Percentiles rank a stretch among this genome's conserved stretches.
These are phyloP conservation scores for Tachystola acroxantha DNA, from an alignment of 2,888 invertebrate species.

Conservation along the genomic window DNA sequence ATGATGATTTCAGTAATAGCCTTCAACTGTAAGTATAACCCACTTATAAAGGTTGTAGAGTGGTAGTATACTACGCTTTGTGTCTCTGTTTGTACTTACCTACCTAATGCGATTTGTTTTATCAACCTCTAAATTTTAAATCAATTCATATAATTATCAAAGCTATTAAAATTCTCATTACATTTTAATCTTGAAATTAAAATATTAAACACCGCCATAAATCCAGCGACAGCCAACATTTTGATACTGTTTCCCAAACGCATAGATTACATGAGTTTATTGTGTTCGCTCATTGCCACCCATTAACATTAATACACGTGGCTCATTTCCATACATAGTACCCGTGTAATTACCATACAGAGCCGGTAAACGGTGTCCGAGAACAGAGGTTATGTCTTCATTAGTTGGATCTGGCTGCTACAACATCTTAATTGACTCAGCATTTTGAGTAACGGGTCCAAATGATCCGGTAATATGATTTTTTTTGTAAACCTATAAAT, in stretches of 20 bases:
- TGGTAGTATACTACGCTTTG: no score
- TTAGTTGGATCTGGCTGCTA: constrained; percentile 6
- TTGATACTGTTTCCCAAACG: constrained; percentile 6
- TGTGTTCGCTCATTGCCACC: constrained; percentile 9
- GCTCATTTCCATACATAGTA: not conserved
- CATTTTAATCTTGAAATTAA: not conserved
- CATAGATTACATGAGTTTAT: constrained; percentile 13
- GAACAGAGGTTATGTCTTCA: constrained; percentile 7
- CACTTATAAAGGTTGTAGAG: no score
- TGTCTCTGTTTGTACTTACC: no score
- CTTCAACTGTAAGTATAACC: no score
- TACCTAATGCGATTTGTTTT: no score
- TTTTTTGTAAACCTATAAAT: no score
- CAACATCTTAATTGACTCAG: no score
- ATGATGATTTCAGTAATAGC: no score
- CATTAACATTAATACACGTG: constrained; percentile 2
- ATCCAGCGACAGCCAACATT: constrained; percentile 1
- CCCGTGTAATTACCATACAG: not conserved
- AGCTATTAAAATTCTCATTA: not conserved
- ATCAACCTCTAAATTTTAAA: no score
- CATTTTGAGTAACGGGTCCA: no score
- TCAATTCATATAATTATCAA: not conserved
- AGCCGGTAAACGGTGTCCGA: not conserved
- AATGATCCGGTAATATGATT: no score
- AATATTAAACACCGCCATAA: not conserved